These are phyloP conservation scores for Potamarius usumacintae DNA, from an alignment of 2,113 vertebrate species.

Conservation along the genomic window DNA sequence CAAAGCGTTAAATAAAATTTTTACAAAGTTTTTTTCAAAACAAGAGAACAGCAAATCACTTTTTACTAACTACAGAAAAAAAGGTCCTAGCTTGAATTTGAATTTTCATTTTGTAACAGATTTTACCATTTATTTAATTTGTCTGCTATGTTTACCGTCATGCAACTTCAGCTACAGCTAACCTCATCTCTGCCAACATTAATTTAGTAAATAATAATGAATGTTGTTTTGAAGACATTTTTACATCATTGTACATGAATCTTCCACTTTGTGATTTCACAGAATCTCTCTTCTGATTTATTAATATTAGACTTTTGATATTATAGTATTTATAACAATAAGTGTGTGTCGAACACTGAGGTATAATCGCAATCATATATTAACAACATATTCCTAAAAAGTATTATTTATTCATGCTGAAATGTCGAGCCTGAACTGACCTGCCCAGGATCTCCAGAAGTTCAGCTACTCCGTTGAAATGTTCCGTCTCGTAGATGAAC, in stretches of 20 bases:
- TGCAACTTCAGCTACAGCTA: neutral
- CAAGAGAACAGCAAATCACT: neutral
- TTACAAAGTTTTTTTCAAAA: too few species aligned
- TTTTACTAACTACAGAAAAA: neutral
- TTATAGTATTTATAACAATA: too few species aligned
- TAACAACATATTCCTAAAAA: neutral
- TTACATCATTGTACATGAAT: neutral
- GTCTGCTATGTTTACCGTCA: neutral
- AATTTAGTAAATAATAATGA: neutral
- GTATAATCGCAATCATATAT: neutral
- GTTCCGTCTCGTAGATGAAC: constrained; percentile 77
- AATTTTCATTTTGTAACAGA: neutral
- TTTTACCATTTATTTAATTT: neutral
- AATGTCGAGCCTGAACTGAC: constrained; percentile 54
- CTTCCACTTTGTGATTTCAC: neutral
- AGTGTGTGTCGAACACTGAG: neutral
- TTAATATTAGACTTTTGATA: neutral
- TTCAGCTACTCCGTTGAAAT: constrained; percentile 76
- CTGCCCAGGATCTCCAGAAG: constrained; percentile 77
- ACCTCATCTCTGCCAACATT: neutral
- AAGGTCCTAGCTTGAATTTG: neutral
- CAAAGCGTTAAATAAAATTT: neutral
- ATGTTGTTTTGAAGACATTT: neutral
- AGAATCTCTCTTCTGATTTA: neutral
- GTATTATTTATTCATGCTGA: neutral